A percentile compares a stretch with the other conserved stretches of the same genome.
Evolutionary conservation across 2,113 vertebrate species (phyloP).

Genomic region (Illadopsis cleaveri): DNA sequence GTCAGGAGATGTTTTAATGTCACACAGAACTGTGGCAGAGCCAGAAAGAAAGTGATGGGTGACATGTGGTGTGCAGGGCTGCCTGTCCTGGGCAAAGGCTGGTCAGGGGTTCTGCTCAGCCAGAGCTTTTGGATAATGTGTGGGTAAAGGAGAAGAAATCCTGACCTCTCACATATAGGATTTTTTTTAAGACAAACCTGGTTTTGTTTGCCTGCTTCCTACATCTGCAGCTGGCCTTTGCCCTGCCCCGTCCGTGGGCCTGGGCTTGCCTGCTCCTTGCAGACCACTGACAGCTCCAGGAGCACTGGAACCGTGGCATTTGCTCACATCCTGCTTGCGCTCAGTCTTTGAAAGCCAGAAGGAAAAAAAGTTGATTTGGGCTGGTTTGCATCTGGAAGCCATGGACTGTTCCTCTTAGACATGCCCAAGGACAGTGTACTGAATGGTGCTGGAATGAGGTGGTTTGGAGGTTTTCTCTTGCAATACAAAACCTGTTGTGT

Average conservation of each 20-base stretch:
- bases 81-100: too few relatives aligned
- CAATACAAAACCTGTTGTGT: accelerated
- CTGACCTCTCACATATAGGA: neutral
- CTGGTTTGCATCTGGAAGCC: neutral
- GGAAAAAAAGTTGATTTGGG: neutral
- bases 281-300: neutral
- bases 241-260: neutral
- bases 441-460: neutral
- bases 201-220: neutral
- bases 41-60: accelerated
- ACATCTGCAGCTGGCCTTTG: neutral
- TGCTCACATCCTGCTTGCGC: neutral
- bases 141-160: neutral
- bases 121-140: accelerated
- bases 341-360: neutral
- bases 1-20: neutral
- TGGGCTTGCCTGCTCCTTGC: neutral
- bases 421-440: neutral
- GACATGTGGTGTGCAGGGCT: accelerated
- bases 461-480: neutral
- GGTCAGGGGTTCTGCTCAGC: neutral
- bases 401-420: accelerated
- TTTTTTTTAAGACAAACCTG: neutral
- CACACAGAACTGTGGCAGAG: neutral
- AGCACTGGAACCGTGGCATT: accelerated